Base-by-base conservation (phyloP, 2,888 invertebrate genomes). In the Biston stratarius region DNA sequence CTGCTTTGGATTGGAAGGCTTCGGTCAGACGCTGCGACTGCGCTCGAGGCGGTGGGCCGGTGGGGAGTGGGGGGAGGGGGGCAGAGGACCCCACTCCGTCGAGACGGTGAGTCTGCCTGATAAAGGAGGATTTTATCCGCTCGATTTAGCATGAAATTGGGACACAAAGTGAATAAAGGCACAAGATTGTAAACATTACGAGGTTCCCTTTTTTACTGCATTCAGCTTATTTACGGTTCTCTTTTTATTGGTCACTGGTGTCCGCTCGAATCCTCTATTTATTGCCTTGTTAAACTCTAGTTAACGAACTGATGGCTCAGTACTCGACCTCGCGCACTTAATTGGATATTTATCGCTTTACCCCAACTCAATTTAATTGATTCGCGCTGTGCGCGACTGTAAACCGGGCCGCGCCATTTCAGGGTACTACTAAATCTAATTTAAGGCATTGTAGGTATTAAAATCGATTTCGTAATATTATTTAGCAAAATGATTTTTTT, bases 131-230 rank as follows among this genome's bases (percentile, higher is more conserved):
- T 94, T 92, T 92, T 88, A 91, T 90, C 90, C 92, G 90, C 90
- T 91, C 90, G 91, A 93, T 94, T 94, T 94, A 94, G 92, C 94
- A 93, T 93, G 93, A 94, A 94, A 94, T 94, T 94, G 93, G 91
- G 92, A 92, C 89, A 93, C 94, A 94, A 93, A 92, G 94, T 93
- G 94, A 92, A 93, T 94, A 93, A 93, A 93, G 92, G 92, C 91
- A 92, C 93, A 91, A 91, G 92, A 93, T 92, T 92, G 93, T 94
- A 92, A 94, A 92, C 93, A 94, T 93, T 92, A 92, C 86, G 89
- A 91, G 90, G 88, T 90, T 87, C 89, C 90, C 88, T 92, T 93
- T 55, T 93, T 94, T 92, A 92, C 88, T 86, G 84, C 86, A 87
- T 89, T 91, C 86, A 86, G 84, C 85, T 91, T 91, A 91, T 92